Base-by-base conservation (phyloP, 2,113 vertebrate species). In the Rostratula benghalensis region DNA sequence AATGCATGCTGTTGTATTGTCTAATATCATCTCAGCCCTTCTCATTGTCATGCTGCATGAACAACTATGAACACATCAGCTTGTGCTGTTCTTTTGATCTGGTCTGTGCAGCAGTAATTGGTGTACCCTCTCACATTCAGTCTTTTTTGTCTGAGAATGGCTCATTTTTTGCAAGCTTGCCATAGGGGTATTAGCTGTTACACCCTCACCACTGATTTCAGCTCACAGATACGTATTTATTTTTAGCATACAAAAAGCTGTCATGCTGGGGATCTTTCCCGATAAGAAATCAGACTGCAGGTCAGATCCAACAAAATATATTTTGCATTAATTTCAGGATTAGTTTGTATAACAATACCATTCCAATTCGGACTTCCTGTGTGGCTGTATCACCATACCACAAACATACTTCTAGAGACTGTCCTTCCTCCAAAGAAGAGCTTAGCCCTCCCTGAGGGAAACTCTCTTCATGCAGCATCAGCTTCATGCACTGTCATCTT, bases 21-120 rank as follows among this genome's bases (percentile, higher is more conserved):
- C 70, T 93, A 71, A 64, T 89, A 71, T 19, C 35, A 65, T 87
- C 81, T 87, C 91, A 76, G 31, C 67, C 91, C 74, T 89, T 68
- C 87, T 95, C 74, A 80, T 94, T 93, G 89, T 90, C 50, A 63
- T 91, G 84, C 90, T 70, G 65, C 69, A 35, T 91, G 84, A 95
- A 63, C 59, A 86, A 7, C 86, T 70, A 5, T 33, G 76, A 85
- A 43, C 10, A 1, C 77, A 75, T 91, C 89, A 87, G 81, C 91
- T 93, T 60, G 81, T 48, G 69, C 93, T 84, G 60, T 87, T 94
- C 91, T 92, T 95, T 91, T 95, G 83, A 48, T 92, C 77, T 68
- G 65, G 81, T 78, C 89, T 95, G 73, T 64, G 83, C 74, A 83
- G 87, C 69, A 87, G 5, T 93, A 89, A 84, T 87, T 91, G 89